Base-by-base conservation (phyloP, 1,140 invertebrate species). In the Drosophila nigrodunni region DNA sequence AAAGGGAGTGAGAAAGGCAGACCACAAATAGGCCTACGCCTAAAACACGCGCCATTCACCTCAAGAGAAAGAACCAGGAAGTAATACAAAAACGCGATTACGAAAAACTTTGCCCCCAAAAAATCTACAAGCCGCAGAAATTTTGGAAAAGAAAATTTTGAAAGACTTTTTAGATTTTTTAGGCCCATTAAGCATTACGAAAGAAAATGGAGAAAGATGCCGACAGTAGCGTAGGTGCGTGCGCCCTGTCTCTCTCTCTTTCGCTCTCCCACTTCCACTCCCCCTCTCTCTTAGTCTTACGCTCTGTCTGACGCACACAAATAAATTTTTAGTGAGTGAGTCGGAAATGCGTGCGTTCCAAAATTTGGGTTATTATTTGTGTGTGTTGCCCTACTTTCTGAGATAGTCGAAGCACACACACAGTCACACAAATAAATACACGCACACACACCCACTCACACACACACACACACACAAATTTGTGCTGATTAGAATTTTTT, bases 341-440 rank as follows among this genome's bases (percentile, higher is more conserved):
- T 73, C 79, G 64, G 74, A 88, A 89, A 80, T 88, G 83, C 83
- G 83, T 83, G 83, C 72, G 80, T 71, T 78, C 82, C 66, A 74
- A 74, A 88, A 80, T 89, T 88, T 89, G 70, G 85, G 85, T 89
- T 88, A 88, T 67, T 83, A 64, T 80, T 72, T 76, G 73, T 82
- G 64, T 72, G 52, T 80, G 80, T 69, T 82, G 82, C 77, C 83
- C 83, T 88, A 88, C 73, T 89, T 88, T 88, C 49, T 61, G 69
- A 77, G 72, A 74, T 89, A 88, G 62, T 47, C 58, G 47, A 43
- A 34, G 21, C 47, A 49, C 58, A 50, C 62, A 60, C 55, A 73
- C 41, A 68, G 30, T 15, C 70, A 60, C 58, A 43, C 50, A 54
- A 50, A 58, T 13, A n/a, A 11, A 57, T 21, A 52, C 43, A 50